Evolutionary conservation across 2,888 invertebrate species (phyloP), one percentile per base, ranked within the genome.

Genomic region (Phymatocera aterrima): DNA sequence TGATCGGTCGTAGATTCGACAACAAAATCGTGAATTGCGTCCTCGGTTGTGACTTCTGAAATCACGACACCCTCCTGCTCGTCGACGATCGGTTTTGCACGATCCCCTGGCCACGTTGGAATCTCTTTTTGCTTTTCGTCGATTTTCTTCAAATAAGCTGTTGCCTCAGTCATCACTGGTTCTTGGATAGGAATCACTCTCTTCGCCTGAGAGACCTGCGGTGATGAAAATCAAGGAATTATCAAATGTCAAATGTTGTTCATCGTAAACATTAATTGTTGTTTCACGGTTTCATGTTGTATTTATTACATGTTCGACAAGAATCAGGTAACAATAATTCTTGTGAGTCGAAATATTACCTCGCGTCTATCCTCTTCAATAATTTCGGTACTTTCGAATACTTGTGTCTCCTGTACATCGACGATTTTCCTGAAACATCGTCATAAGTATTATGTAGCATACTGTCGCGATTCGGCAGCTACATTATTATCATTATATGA

Each of bases 141-240:
- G 60, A 93, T 91, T 84, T 94, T 94, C 86, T 94, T 94, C 82
- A 93, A 91, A 0, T 93, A 92, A 78, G 94, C 93, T n/a, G 92
- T 91, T 72, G 94, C 94, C 81, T 93, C 92, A 1, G 93, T 93
- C 85, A 92, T 91, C 15, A 95, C 90, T 57, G 93, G 91, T 82
- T 94, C 93, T 83, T 93, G 93, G 80, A 94, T 91, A 54, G 92
- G 92, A 4, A 94, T 87, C 57, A 93, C 89, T 28, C 92, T 91
- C 85, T 92, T 91, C 8, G 94, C 94, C 78, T 83, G 85, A 15
- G 87, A 88, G 75, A 87, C 84, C 90, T 91, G 81, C 34, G 81
- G 82, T 48, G n/a, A n/a, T n/a, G 18, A 70, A 70, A 64, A 54
- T 70, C 21, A 60, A 54, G 28, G 2, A 70, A 64, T 72, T 54